Percentiles rank a stretch among this genome's conserved stretches.
phyloP scores from a whole-genome alignment of 2,797 vertebrate species.

The Eulemur mongoz region DNA sequence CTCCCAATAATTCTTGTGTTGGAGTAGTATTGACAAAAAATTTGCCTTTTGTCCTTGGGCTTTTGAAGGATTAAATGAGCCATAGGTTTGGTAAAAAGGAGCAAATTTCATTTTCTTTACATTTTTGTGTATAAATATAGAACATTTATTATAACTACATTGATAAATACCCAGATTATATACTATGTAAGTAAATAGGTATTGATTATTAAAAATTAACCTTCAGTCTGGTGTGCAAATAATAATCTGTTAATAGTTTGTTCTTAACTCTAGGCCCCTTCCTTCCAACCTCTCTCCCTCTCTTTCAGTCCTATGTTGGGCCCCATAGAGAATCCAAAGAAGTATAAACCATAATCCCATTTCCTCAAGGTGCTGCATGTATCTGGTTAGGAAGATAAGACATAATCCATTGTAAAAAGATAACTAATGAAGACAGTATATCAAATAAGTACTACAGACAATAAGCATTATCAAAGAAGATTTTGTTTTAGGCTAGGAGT shows the following conservation, averaged over 20 bases:
- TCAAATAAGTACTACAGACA: not conserved
- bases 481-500: not conserved
- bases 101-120: not conserved
- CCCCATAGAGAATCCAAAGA: not conserved
- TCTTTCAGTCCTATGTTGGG: not conserved
- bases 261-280: not conserved
- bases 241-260: not conserved
- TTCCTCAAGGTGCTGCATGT: not conserved
- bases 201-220: slow-evolving; percentile 21
- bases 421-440: not conserved
- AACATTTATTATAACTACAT: slow-evolving; percentile 26
- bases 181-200: not conserved
- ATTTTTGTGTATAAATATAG: not conserved
- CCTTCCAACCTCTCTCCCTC: not conserved
- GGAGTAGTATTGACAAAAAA: not conserved
- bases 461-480: not conserved
- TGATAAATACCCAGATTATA: not conserved
- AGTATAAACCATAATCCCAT: not conserved
- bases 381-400: not conserved
- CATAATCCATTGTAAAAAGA: not conserved
- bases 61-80: slow-evolving; percentile 33
- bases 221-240: not conserved
- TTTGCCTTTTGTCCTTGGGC: not conserved
- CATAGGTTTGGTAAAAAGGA: not conserved
- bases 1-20: not conserved